phyloP scores from a whole-genome alignment of 2,888 invertebrate species.

The Calliopum simillimum region DNA sequence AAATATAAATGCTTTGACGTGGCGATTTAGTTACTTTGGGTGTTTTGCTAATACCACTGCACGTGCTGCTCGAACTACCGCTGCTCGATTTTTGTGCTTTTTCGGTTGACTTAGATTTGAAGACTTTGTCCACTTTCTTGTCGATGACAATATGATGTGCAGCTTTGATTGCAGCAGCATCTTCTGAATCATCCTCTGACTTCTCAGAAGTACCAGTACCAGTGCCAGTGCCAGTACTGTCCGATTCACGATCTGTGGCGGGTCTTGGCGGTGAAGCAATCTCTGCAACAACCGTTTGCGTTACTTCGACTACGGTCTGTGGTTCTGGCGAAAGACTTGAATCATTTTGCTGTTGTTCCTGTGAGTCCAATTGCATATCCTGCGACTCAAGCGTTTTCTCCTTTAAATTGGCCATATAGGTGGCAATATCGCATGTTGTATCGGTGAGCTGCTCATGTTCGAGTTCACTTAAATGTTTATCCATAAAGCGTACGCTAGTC shows the following conservation, averaged over 20 bases:
- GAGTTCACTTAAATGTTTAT: slow-evolving; percentile 66
- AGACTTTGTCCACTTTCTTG: slow-evolving; percentile 66
- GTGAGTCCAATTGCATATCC: slow-evolving; percentile 53
- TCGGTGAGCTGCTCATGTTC: slow-evolving; percentile 65
- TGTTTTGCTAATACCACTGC: slow-evolving; percentile 49
- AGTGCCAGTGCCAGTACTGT: slow-evolving; percentile 57
- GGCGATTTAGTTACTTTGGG: slow-evolving; percentile 66
- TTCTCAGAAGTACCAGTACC: slow-evolving; percentile 64
- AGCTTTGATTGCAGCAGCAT: slow-evolving; percentile 45
- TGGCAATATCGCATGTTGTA: slow-evolving; percentile 65
- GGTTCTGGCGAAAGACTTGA: slow-evolving; percentile 66
- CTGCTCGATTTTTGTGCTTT: slow-evolving; percentile 42
- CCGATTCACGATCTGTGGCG: slow-evolving; percentile 55
- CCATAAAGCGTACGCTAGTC: slow-evolving; percentile 61
- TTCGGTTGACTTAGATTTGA: slow-evolving; percentile 62
- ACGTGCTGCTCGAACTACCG: slow-evolving; percentile 48
- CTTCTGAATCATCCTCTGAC: slow-evolving; percentile 64
- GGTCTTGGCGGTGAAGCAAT: slow-evolving; percentile 62
- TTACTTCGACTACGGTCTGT: slow-evolving; percentile 66
- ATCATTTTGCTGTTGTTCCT: slow-evolving; percentile 64
- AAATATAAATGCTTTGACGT: slow-evolving; percentile 72
- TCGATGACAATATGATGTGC: slow-evolving; percentile 63
- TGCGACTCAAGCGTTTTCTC: slow-evolving; percentile 64
- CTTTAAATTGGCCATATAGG: slow-evolving; percentile 67
- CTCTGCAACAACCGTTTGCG: slow-evolving; percentile 61